Evolutionary conservation across 1,140 invertebrate genomes (phyloP).

Genomic region (Drosophila sp.): DNA sequence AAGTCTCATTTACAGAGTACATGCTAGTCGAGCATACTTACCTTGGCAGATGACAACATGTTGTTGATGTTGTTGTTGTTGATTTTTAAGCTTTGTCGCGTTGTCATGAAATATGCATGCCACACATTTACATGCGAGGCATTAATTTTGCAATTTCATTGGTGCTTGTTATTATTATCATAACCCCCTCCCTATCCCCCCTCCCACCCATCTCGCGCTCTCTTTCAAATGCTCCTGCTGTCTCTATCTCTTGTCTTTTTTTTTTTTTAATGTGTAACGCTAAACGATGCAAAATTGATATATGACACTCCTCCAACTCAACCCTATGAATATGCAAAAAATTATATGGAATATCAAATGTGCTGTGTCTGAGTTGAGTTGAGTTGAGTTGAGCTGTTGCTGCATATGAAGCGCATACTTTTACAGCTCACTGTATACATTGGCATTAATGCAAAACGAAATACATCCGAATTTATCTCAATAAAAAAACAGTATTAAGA

Average conservation of each 20-base stretch:
- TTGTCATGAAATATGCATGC: conserved; percentile 74
- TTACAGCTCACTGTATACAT: conserved; percentile 1
- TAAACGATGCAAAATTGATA: conserved; percentile 45
- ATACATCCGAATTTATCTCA: too few species aligned
- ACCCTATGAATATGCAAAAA: conserved; percentile 38
- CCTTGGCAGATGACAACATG: neutral
- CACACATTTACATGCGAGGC: conserved; percentile 63
- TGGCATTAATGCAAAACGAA: neutral
- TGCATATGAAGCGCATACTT: conserved; percentile 9
- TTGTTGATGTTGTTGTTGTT: conserved; percentile 21
- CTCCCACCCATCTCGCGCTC: neutral
- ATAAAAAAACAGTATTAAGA: too few species aligned
- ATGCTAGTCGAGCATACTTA: neutral
- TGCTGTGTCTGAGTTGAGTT: neutral
- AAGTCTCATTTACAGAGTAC: conserved; percentile 15
- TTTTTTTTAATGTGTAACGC: conserved; percentile 13
- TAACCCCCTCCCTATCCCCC: conserved; percentile 5
- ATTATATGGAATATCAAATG: conserved; percentile 21
- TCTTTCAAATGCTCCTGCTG: neutral
- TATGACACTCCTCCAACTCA: conserved; percentile 14
- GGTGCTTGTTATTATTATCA: conserved; percentile 57
- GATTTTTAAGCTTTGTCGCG: conserved; percentile 60
- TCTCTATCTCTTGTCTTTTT: neutral
- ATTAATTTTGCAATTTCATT: conserved; percentile 75
- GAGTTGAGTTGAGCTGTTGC: conserved; percentile 1